These are phyloP conservation scores for Girardinus metallicus DNA, from an alignment of 2,797 vertebrate species.

Conservation along the genomic window DNA sequence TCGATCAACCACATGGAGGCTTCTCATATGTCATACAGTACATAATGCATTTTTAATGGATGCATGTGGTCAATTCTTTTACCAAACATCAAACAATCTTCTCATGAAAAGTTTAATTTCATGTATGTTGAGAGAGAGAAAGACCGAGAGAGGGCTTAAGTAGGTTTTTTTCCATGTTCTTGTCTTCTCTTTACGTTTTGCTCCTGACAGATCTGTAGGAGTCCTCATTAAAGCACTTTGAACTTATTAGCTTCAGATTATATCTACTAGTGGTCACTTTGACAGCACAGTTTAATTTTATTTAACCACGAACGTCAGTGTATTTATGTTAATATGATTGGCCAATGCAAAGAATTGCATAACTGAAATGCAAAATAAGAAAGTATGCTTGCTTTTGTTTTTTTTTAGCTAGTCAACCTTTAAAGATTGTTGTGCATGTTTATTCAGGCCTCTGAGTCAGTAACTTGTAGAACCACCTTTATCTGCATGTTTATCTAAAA, in stretches of 20 bases:
- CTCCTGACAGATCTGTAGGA: not conserved
- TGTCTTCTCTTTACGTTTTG: not conserved
- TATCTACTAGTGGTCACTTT: not conserved
- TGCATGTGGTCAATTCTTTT: conserved; percentile 36
- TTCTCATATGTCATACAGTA: conserved; percentile 12
- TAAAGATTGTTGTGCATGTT: not conserved
- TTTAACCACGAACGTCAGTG: not conserved
- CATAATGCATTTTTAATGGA: conserved; percentile 73
- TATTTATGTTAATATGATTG: not conserved
- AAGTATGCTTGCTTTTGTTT: not conserved
- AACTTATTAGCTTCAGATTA: not conserved
- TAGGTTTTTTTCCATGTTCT: not conserved
- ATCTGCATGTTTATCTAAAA: not conserved
- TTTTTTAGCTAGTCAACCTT: not conserved
- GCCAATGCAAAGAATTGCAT: not conserved
- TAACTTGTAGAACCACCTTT: not conserved
- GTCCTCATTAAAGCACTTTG: not conserved
- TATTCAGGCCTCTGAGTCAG: not conserved
- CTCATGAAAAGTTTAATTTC: conserved; percentile 30
- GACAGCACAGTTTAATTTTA: not conserved
- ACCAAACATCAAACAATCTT: conserved; percentile 37
- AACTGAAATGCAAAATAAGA: not conserved
- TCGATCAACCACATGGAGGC: conserved; percentile 48
- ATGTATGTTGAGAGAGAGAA: not conserved
- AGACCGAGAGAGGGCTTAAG: not conserved